Evolutionary conservation across 2,888 invertebrate species (phyloP).

Genomic region (Meandrusa payeni): DNA sequence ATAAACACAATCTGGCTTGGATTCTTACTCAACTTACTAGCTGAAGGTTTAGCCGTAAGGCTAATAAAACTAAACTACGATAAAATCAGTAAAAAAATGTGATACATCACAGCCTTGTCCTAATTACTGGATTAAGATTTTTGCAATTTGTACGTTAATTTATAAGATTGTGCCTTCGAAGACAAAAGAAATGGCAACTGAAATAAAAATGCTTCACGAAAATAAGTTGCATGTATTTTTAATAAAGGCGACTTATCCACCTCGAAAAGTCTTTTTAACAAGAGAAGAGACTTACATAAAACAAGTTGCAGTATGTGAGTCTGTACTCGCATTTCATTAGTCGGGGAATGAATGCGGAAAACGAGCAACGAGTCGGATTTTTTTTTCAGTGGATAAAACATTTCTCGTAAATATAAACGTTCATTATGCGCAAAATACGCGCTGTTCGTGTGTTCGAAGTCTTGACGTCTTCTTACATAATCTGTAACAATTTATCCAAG

Average conservation of each 20-base stretch:
- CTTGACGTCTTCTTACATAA: slow-evolving; percentile 55
- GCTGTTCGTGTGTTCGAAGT: slow-evolving; percentile 43
- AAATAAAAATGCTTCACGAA: slow-evolving; percentile 20
- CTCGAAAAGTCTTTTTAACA: slow-evolving; percentile 44
- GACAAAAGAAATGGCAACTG: not conserved
- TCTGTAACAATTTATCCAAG: slow-evolving; percentile 73
- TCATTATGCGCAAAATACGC: slow-evolving; percentile 42
- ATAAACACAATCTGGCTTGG: no score
- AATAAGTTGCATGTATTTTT: slow-evolving; percentile 54
- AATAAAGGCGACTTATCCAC: slow-evolving; percentile 55
- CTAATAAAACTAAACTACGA: no score
- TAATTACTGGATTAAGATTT: no score
- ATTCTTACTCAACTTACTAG: no score
- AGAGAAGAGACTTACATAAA: slow-evolving; percentile 56
- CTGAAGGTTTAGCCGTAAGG: no score
- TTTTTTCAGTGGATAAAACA: slow-evolving; percentile 40
- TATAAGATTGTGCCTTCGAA: no score
- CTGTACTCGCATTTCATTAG: slow-evolving; percentile 65
- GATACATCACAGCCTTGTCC: no score
- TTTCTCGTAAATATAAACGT: slow-evolving; percentile 39
- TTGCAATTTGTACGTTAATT: no score
- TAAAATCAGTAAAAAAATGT: no score
- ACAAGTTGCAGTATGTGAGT: slow-evolving; percentile 52
- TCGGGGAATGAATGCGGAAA: slow-evolving; percentile 62
- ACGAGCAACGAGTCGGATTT: slow-evolving; percentile 46